Percentiles rank a stretch among this genome's conserved stretches.
Conservation (phyloP, 2,113 vertebrate species). For the Ivindomyrus marchei region DNA sequence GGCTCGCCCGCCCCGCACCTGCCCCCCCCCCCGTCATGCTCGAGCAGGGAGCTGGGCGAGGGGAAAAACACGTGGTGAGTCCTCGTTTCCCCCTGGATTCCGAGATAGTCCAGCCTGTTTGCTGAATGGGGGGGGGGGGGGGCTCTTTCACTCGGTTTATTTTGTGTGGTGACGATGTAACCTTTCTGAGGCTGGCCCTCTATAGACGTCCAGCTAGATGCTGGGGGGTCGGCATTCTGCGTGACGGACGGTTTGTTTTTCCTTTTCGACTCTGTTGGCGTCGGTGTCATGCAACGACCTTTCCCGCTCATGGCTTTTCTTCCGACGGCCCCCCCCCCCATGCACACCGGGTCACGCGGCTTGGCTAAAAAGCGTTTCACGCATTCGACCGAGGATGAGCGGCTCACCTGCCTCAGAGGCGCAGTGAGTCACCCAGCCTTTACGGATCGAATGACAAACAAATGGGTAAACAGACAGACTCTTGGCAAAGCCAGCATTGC, state of each 20-base stretch:
- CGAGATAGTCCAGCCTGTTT: background rate
- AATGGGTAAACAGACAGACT: background rate
- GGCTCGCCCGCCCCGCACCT: slow-evolving; percentile 16
- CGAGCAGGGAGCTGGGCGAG: background rate
- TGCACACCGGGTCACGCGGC: background rate
- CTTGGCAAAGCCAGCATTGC: background rate
- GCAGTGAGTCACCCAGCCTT: background rate
- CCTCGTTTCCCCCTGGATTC: background rate
- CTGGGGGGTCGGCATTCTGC: background rate
- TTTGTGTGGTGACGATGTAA: background rate
- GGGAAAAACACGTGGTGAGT: background rate
- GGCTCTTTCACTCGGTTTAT: background rate
- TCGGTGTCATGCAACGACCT: background rate
- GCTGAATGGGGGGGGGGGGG: background rate
- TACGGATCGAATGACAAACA: background rate
- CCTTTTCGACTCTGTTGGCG: background rate
- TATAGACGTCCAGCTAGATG: background rate
- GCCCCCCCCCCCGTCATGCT: slow-evolving; percentile 9
- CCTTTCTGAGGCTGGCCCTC: background rate
- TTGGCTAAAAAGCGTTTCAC: background rate
- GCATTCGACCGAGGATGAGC: background rate
- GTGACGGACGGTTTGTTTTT: background rate
- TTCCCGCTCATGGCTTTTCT: background rate
- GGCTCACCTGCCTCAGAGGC: background rate
- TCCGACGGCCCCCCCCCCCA: background rate